phyloP scores from a whole-genome alignment of 1,140 invertebrate genomes.

The Papilio dardanus region DNA sequence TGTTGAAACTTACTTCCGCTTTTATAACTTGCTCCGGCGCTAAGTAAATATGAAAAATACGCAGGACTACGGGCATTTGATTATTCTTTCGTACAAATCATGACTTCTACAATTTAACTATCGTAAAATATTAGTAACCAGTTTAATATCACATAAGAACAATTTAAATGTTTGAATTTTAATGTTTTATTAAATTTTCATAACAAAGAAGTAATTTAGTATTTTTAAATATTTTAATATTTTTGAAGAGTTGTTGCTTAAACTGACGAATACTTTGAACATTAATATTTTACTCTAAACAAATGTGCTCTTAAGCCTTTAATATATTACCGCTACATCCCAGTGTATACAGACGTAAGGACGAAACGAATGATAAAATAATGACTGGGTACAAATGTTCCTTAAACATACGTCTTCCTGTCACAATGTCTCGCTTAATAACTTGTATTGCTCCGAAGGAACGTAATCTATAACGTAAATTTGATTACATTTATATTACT shows the following conservation, averaged over 20 bases:
- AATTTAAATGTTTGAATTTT: not conserved
- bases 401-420: slow-evolving; percentile 21
- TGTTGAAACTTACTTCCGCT: slow-evolving; percentile 19
- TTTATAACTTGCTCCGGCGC: slow-evolving; percentile 3
- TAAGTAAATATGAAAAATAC: slow-evolving; percentile 23
- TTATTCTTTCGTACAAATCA: not conserved
- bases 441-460: not conserved
- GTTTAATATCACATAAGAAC: not conserved
- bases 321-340: not conserved
- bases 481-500: not conserved
- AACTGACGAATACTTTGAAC: not conserved
- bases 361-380: slow-evolving; percentile 26
- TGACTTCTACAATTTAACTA: not conserved
- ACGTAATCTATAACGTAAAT: not conserved
- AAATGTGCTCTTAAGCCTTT: slow-evolving; percentile 10
- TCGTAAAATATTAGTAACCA: not conserved
- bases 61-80: not conserved
- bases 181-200: not conserved
- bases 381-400: slow-evolving; percentile 19
- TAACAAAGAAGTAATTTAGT: not conserved
- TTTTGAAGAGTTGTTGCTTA: not conserved
- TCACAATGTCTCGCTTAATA: slow-evolving; percentile 20
- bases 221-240: not conserved
- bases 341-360: not conserved
- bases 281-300: not conserved